phyloP scores from a whole-genome alignment of 2,888 invertebrate genomes.

The Chymomyza caudatula region DNA sequence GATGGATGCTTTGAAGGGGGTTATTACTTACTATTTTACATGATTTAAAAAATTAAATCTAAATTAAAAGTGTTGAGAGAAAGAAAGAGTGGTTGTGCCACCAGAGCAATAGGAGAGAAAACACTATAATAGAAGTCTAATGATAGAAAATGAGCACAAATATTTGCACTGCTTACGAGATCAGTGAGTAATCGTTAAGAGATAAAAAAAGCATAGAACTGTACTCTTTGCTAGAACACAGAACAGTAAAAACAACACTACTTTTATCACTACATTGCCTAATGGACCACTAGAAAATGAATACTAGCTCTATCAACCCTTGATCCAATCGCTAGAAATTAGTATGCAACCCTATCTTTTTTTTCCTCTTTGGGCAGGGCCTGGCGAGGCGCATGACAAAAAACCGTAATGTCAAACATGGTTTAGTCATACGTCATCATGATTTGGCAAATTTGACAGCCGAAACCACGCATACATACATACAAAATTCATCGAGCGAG shows the following conservation, averaged over 20 bases:
- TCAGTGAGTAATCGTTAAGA: neutral
- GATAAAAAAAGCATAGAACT: neutral
- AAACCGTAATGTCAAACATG: constrained; percentile 60
- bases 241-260: neutral
- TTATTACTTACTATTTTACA: constrained; percentile 1
- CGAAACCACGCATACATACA: constrained; percentile 35
- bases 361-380: neutral
- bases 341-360: constrained; percentile 61
- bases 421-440: constrained; percentile 69
- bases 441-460: constrained; percentile 71
- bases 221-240: neutral
- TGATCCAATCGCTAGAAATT: constrained; percentile 35
- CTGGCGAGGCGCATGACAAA: constrained; percentile 11
- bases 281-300: constrained; percentile 13
- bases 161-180: neutral
- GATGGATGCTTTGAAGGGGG: constrained; percentile 46
- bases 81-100: neutral
- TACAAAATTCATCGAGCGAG: neutral
- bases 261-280: constrained; percentile 17
- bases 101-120: too few relatives aligned
- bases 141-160: neutral
- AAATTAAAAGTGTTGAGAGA: constrained; percentile 37
- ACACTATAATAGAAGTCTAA: too few relatives aligned
- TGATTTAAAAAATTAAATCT: constrained; percentile 35
- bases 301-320: neutral